Percentiles rank a stretch among this genome's conserved stretches.
Conservation (phyloP, 2,113 vertebrate species). For the Astur gentilis region DNA sequence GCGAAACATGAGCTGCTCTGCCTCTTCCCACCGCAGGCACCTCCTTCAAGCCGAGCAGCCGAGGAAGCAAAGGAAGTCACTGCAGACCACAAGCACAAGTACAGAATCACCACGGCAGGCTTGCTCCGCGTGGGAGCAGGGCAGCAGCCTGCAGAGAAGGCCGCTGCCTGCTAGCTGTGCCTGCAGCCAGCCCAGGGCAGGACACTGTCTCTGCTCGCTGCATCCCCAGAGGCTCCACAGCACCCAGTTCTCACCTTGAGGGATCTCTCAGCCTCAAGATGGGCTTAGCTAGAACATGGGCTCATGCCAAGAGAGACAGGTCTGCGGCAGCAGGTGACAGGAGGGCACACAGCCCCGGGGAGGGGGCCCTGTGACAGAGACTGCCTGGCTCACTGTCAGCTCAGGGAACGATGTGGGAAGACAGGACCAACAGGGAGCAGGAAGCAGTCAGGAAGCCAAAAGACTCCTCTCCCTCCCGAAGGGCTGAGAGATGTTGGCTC, state of each 20-base stretch:
- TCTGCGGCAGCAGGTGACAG: accelerated
- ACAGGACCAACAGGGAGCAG: not conserved
- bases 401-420: not conserved
- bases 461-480: not conserved
- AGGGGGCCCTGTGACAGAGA: not conserved
- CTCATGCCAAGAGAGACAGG: not conserved
- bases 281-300: accelerated
- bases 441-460: not conserved
- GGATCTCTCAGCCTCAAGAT: not conserved
- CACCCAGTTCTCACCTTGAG: not conserved
- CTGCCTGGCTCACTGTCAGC: accelerated
- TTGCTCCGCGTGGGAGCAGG: accelerated
- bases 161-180: not conserved
- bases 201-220: accelerated
- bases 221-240: accelerated
- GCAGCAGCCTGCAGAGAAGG: not conserved
- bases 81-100: not conserved
- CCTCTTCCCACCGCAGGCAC: not conserved
- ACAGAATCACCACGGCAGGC: too few species aligned
- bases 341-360: accelerated
- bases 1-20: not conserved
- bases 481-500: not conserved
- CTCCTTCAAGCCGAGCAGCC: not conserved
- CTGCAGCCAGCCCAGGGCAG: not conserved
- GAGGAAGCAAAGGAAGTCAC: not conserved